These are phyloP conservation scores for Chloroceryle amazona DNA, from an alignment of 2,797 vertebrate species.

Conservation along the genomic window DNA sequence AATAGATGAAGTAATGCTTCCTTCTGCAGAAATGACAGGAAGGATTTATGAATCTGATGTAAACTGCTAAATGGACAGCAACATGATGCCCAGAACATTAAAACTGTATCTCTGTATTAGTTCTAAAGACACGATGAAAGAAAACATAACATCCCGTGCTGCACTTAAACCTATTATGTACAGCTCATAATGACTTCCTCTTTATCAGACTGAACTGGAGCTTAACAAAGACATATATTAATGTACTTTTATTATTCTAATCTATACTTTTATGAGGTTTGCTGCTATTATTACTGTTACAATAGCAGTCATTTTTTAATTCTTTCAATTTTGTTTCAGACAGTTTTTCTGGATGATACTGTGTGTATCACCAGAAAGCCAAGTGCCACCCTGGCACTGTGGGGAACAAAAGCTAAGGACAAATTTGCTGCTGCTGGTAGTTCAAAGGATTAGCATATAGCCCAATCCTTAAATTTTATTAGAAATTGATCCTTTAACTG, in stretches of 20 bases:
- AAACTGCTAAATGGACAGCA: not conserved
- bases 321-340: not conserved
- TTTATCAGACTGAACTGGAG: not conserved
- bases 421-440: not conserved
- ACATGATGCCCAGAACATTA: not conserved
- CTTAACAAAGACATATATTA: not conserved
- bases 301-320: not conserved
- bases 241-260: not conserved
- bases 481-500: constrained; percentile 62
- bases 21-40: not conserved
- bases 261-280: not conserved
- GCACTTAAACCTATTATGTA: not conserved
- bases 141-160: not conserved
- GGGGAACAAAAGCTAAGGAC: not conserved
- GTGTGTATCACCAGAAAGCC: not conserved
- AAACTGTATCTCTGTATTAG: not conserved
- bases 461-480: constrained; percentile 38
- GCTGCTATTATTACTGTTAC: not conserved
- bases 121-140: not conserved
- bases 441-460: constrained; percentile 31
- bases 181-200: not conserved
- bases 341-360: not conserved
- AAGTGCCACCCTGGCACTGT: not conserved
- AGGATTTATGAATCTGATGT: not conserved
- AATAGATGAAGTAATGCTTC: not conserved